Percentiles rank a stretch among this genome's conserved stretches.
Conservation (phyloP, 2,888 invertebrate genomes). For the Oeneis ivallda region DNA sequence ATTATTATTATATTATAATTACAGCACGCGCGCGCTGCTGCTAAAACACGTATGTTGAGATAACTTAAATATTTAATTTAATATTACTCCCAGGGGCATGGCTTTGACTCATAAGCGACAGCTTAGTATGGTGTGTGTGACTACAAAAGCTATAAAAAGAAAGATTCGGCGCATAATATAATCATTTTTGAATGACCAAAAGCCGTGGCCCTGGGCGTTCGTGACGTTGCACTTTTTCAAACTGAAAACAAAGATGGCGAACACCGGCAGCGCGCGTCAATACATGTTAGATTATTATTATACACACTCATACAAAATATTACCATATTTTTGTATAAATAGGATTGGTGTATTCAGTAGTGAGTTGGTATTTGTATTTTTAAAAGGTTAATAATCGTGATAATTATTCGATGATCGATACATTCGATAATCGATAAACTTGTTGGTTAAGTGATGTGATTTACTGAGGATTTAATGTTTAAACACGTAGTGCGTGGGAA, state of each 20-base stretch:
- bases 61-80: slow-evolving; percentile 24
- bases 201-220: background rate
- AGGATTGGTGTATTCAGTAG: slow-evolving; percentile 77
- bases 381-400: slow-evolving; percentile 58
- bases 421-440: slow-evolving; percentile 45
- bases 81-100: background rate
- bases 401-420: slow-evolving; percentile 38
- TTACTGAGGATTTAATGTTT: slow-evolving; percentile 54
- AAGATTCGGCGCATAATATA: background rate
- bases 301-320: slow-evolving; percentile 75
- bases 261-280: slow-evolving; percentile 68
- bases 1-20: slow-evolving; percentile 47
- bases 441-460: slow-evolving; percentile 60
- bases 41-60: slow-evolving; percentile 38
- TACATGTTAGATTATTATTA: slow-evolving; percentile 64
- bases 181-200: background rate
- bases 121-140: background rate
- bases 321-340: slow-evolving; percentile 79
- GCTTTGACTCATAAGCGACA: background rate
- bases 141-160: background rate
- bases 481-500: slow-evolving; percentile 48
- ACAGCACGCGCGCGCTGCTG: slow-evolving; percentile 74
- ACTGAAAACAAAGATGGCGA: slow-evolving; percentile 33
- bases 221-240: slow-evolving; percentile 3
- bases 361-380: slow-evolving; percentile 74